Evolutionary conservation across 2,113 vertebrate genomes (phyloP).

Genomic region (Chaenocephalus aceratus): DNA sequence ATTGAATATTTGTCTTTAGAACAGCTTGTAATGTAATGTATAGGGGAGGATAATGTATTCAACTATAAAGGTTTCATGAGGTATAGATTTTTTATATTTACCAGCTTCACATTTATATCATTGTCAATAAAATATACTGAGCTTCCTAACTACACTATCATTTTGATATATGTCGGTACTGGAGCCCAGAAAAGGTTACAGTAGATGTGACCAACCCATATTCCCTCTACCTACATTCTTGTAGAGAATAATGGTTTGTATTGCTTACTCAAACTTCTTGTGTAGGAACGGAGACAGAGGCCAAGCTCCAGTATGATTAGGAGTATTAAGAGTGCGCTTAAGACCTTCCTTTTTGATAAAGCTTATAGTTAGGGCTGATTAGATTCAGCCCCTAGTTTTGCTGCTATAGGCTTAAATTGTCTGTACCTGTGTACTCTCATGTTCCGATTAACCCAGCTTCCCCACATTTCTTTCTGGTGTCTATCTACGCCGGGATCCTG

Average conservation of each 20-base stretch:
- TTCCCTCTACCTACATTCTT: background rate
- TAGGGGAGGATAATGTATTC: background rate
- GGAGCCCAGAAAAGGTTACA: background rate
- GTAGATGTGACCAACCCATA: background rate
- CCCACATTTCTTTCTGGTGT: too few relatives aligned
- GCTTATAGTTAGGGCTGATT: too few relatives aligned
- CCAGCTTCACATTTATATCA: background rate
- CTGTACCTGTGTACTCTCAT: too few relatives aligned
- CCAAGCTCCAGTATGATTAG: conserved; percentile 18
- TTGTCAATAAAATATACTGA: conserved; percentile 7
- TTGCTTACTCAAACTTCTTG: background rate
- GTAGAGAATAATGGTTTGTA: conserved; percentile 6
- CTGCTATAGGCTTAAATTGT: too few relatives aligned
- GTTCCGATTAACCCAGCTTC: too few relatives aligned
- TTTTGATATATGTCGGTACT: background rate
- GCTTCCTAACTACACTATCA: background rate
- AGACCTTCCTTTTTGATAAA: too few relatives aligned
- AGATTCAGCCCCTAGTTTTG: too few relatives aligned
- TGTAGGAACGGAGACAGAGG: conserved; percentile 53
- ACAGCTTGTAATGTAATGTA: background rate
- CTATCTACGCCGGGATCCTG: too few relatives aligned
- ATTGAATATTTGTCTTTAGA: conserved; percentile 3
- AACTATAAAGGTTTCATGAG: background rate
- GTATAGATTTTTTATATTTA: conserved; percentile 1
- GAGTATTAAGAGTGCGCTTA: too few relatives aligned